Percentiles rank a stretch among this genome's conserved stretches.
Evolutionary conservation across 2,888 invertebrate genomes (phyloP).

Genomic region (Lasioglossum morio): DNA sequence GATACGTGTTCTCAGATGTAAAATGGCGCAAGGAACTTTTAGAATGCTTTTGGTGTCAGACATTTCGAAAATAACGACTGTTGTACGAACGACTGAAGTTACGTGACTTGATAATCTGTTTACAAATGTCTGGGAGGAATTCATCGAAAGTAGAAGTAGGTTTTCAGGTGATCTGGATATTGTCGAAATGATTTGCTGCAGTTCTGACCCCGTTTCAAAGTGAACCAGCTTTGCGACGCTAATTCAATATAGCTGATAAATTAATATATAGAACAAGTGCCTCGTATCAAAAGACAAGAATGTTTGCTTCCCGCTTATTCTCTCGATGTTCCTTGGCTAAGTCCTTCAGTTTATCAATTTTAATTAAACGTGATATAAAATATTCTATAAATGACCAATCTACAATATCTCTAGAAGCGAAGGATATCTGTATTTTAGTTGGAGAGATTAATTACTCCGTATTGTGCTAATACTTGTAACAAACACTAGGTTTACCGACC

Average conservation of each 20-base stretch:
- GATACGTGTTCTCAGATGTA: not conserved
- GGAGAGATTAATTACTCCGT: not conserved
- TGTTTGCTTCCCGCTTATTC: not conserved
- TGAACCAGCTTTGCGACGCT: not conserved
- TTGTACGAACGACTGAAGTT: not conserved
- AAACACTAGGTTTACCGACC: too few relatives aligned
- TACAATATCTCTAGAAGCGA: not conserved
- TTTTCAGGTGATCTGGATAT: not conserved
- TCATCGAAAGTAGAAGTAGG: constrained; percentile 3
- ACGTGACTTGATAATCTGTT: not conserved
- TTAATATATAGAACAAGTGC: not conserved
- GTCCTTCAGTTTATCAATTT: not conserved
- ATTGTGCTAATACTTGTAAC: not conserved
- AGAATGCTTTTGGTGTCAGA: not conserved
- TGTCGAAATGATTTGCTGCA: constrained; percentile 6
- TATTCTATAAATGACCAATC: not conserved
- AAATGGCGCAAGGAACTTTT: not conserved
- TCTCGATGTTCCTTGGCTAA: not conserved
- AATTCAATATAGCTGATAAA: not conserved
- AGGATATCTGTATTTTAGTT: not conserved
- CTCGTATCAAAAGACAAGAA: not conserved
- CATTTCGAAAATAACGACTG: not conserved
- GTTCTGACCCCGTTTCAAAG: not conserved
- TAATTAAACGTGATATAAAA: not conserved
- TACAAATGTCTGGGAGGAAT: not conserved